Evolutionary conservation across 2,888 invertebrate species (phyloP).

Genomic region (Acrobasis repandana): DNA sequence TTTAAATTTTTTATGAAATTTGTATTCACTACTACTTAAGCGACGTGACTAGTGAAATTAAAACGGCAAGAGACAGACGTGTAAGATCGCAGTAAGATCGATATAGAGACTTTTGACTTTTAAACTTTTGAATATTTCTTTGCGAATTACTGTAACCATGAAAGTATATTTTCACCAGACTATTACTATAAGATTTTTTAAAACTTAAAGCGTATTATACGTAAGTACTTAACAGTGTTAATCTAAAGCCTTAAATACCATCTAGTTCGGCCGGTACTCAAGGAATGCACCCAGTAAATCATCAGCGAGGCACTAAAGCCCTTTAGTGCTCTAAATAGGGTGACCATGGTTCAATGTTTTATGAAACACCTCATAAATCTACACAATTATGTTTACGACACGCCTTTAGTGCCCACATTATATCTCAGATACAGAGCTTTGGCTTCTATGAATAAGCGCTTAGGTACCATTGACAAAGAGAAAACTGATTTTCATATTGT

Average conservation of each 20-base stretch:
- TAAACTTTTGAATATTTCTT: too few species aligned
- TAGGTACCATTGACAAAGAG: neutral
- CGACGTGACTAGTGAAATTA: too few species aligned
- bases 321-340: slow-evolving; percentile 55
- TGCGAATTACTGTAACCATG: too few species aligned
- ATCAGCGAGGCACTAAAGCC: slow-evolving; percentile 68
- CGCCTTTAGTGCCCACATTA: slow-evolving; percentile 15
- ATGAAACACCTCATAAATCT: slow-evolving; percentile 10
- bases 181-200: too few species aligned
- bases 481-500: slow-evolving; percentile 3
- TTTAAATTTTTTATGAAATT: too few species aligned
- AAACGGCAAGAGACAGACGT: too few species aligned
- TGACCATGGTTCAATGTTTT: slow-evolving; percentile 31
- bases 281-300: slow-evolving; percentile 77
- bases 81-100: too few species aligned
- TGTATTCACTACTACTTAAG: too few species aligned
- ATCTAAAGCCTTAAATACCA: slow-evolving; percentile 56
- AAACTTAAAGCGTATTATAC: too few species aligned
- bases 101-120: too few species aligned
- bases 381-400: slow-evolving; percentile 20
- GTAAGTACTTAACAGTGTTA: slow-evolving; percentile 40
- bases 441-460: slow-evolving; percentile 18
- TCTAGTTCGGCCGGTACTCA: slow-evolving; percentile 50
- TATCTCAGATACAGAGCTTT: slow-evolving; percentile 6
- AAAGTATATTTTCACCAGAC: too few species aligned